Conservation (phyloP, 2,797 vertebrate species). For the Schizopygopsis pylzovi region DNA sequence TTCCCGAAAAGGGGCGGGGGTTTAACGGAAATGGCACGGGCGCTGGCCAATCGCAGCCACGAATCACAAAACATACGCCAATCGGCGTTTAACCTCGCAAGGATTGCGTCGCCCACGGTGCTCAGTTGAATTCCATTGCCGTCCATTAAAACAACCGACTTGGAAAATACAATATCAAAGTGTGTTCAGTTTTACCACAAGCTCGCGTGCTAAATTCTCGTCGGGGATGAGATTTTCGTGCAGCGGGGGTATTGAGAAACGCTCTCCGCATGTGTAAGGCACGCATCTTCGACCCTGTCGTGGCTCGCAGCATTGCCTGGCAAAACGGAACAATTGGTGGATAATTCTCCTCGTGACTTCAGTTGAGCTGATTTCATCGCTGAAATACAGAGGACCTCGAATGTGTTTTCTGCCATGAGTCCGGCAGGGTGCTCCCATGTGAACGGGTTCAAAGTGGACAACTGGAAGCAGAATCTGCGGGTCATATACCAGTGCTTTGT, state of each 20-base stretch:
- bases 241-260: slow-evolving; percentile 57
- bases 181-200: slow-evolving; percentile 43
- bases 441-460: slow-evolving; percentile 95
- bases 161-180: slow-evolving; percentile 64
- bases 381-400: slow-evolving; percentile 57
- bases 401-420: slow-evolving; percentile 85
- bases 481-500: slow-evolving; percentile 98
- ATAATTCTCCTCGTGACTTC: slow-evolving; percentile 64
- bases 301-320: slow-evolving; percentile 70
- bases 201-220: slow-evolving; percentile 31
- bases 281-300: slow-evolving; percentile 51
- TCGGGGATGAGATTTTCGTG: slow-evolving; percentile 44
- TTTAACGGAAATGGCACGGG: slow-evolving; percentile 26
- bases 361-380: slow-evolving; percentile 54
- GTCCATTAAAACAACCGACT: slow-evolving; percentile 76
- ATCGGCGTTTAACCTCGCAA: slow-evolving; percentile 61
- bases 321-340: slow-evolving; percentile 68
- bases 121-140: slow-evolving; percentile 81
- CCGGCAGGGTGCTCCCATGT: slow-evolving; percentile 95
- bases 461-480: slow-evolving; percentile 97
- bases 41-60: slow-evolving; percentile 8
- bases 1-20: slow-evolving; percentile 11
- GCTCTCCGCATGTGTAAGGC: slow-evolving; percentile 65
- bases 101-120: slow-evolving; percentile 66
- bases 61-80: slow-evolving; percentile 26